Conservation (phyloP, 2,797 vertebrate species). For the Lepus oiostolus region DNA sequence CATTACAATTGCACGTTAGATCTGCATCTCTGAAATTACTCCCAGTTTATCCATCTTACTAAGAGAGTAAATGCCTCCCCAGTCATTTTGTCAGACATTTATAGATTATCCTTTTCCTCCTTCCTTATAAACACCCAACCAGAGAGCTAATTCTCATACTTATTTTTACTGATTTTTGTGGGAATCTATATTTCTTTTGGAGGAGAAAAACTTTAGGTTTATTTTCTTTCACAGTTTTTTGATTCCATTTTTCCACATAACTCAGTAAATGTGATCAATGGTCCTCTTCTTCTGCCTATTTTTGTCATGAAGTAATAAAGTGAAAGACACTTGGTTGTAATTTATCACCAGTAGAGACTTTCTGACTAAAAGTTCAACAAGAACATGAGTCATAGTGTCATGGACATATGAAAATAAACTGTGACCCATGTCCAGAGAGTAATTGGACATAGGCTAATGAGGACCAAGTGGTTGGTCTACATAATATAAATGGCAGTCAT, state of each 20-base stretch:
- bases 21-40: not conserved
- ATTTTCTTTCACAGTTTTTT: slow-evolving; percentile 38
- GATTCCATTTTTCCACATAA: not conserved
- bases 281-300: slow-evolving; percentile 56
- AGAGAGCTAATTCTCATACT: not conserved
- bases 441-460: slow-evolving; percentile 61
- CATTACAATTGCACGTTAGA: not conserved
- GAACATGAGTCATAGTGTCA: slow-evolving; percentile 41
- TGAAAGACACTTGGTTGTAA: slow-evolving; percentile 60
- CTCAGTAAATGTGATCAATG: not conserved
- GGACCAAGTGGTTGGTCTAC: not conserved
- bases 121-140: not conserved
- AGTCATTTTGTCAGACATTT: not conserved
- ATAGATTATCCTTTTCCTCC: not conserved
- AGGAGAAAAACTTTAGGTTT: not conserved
- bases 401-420: slow-evolving; percentile 57
- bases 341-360: slow-evolving; percentile 57
- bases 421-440: slow-evolving; percentile 9
- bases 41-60: not conserved
- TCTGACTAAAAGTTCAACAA: slow-evolving; percentile 63
- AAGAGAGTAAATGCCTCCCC: not conserved
- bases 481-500: not conserved
- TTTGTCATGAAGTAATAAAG: slow-evolving; percentile 64
- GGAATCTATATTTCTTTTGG: slow-evolving; percentile 39
- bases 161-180: not conserved